Evolutionary conservation across 2,113 vertebrate species (phyloP).

Genomic region (Pantherophis guttatus): DNA sequence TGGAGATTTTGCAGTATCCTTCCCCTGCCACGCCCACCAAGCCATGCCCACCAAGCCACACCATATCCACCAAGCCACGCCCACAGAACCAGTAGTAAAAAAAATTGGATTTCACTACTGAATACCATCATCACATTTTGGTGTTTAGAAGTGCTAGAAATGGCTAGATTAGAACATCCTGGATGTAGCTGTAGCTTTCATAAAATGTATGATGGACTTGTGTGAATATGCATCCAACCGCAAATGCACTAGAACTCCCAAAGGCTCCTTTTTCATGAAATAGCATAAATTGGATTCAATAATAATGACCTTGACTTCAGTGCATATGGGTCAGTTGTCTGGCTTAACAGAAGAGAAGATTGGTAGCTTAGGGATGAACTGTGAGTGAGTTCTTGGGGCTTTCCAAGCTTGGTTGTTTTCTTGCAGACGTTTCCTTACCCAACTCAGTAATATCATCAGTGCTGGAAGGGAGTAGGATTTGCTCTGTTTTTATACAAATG

Average conservation of each 20-base stretch:
- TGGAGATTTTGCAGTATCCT: too few species aligned
- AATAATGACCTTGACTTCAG: neutral
- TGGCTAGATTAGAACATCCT: neutral
- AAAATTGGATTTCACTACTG: too few species aligned
- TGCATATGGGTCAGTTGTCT: neutral
- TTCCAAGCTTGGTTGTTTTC: neutral
- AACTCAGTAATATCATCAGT: neutral
- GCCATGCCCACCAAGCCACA: too few species aligned
- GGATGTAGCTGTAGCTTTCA: too few species aligned
- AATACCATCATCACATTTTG: neutral
- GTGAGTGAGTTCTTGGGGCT: neutral
- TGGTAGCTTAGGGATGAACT: neutral
- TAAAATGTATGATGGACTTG: neutral
- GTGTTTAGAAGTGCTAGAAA: neutral
- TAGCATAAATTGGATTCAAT: neutral
- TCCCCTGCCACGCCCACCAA: too few species aligned
- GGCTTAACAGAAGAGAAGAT: neutral
- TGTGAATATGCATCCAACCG: neutral
- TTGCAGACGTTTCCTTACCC: neutral
- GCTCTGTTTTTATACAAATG: neutral
- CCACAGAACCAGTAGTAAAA: too few species aligned
- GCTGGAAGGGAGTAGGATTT: neutral
- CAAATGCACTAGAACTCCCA: neutral
- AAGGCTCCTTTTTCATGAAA: neutral
- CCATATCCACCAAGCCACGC: too few species aligned